These are phyloP conservation scores for Butorides virescens DNA, from an alignment of 2,113 vertebrate genomes.

Conservation along the genomic window DNA sequence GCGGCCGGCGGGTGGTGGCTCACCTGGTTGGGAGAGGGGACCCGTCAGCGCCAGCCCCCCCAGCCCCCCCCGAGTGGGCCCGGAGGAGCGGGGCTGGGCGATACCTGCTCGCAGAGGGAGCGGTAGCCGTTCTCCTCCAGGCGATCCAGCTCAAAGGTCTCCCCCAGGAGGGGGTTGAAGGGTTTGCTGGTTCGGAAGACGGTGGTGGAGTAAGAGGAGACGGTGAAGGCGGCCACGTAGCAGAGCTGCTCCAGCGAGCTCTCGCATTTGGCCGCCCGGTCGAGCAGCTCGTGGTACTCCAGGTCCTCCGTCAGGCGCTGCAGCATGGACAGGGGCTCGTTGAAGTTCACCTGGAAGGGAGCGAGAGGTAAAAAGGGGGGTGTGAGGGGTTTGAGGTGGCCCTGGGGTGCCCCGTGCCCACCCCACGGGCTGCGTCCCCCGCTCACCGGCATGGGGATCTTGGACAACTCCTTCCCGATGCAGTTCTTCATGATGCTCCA, in stretches of 20 bases:
- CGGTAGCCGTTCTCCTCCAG: conserved; percentile 88
- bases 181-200: conserved; percentile 95
- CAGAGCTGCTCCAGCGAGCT: conserved; percentile 93
- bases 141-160: conserved; percentile 94
- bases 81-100: accelerated
- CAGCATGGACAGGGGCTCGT: conserved; percentile 95
- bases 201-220: conserved; percentile 96
- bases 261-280: conserved; percentile 86
- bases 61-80: accelerated
- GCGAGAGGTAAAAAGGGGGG: background rate
- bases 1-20: conserved; percentile 96
- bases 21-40: conserved; percentile 75
- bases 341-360: conserved; percentile 89
- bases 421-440: accelerated
- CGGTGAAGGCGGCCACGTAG: conserved; percentile 93
- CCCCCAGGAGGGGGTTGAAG: conserved; percentile 95
- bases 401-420: accelerated
- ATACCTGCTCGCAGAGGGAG: conserved; percentile 93
- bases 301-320: conserved; percentile 94
- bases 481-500: conserved; percentile 99
- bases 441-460: conserved; percentile 95
- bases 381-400: too few species aligned
- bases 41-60: accelerated
- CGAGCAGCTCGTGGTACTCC: conserved; percentile 93
- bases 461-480: conserved; percentile 94